A percentile compares a stretch with the other conserved stretches of the same genome.
These are phyloP conservation scores for Drosophila lacicola DNA, from an alignment of 2,888 invertebrate genomes.

Conservation along the genomic window DNA sequence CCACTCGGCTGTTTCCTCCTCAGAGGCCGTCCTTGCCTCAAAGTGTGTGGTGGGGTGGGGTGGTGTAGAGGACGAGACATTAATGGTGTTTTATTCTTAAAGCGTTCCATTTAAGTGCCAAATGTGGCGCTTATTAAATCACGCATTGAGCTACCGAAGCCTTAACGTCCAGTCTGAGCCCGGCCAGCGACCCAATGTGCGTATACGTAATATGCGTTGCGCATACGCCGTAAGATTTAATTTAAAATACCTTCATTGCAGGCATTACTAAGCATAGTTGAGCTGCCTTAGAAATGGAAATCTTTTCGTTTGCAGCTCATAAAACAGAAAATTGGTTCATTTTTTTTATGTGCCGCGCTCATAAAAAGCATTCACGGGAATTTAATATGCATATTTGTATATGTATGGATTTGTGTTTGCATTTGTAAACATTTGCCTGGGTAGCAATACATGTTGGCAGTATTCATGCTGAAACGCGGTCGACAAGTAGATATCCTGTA, in stretches of 20 bases:
- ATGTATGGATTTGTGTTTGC: conserved; percentile 9
- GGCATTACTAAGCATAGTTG: neutral
- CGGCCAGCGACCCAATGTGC: conserved; percentile 1
- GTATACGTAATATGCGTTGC: conserved; percentile 47
- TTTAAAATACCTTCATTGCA: conserved; percentile 11
- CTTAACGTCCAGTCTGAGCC: neutral
- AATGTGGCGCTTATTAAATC: conserved; percentile 49
- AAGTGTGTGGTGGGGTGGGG: conserved; percentile 36
- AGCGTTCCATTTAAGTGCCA: conserved; percentile 23
- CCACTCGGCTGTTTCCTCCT: conserved; percentile 18
- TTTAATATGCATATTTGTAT: conserved; percentile 26
- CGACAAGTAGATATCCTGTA: neutral
- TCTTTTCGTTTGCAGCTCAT: conserved; percentile 30
- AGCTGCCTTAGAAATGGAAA: neutral
- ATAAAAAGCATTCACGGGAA: conserved; percentile 20
- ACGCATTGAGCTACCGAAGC: conserved; percentile 3
- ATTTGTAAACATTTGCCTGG: neutral
- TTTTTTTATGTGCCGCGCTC: conserved; percentile 18
- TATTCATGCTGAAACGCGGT: neutral
- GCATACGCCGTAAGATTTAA: conserved; percentile 37
- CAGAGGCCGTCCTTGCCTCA: conserved; percentile 26
- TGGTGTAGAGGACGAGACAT: conserved; percentile 5
- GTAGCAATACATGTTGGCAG: neutral
- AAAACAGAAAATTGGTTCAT: conserved; percentile 25
- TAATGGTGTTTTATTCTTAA: conserved; percentile 42